Base-by-base conservation (phyloP, 2,113 vertebrate species). In the Oreotragus oreotragus region DNA sequence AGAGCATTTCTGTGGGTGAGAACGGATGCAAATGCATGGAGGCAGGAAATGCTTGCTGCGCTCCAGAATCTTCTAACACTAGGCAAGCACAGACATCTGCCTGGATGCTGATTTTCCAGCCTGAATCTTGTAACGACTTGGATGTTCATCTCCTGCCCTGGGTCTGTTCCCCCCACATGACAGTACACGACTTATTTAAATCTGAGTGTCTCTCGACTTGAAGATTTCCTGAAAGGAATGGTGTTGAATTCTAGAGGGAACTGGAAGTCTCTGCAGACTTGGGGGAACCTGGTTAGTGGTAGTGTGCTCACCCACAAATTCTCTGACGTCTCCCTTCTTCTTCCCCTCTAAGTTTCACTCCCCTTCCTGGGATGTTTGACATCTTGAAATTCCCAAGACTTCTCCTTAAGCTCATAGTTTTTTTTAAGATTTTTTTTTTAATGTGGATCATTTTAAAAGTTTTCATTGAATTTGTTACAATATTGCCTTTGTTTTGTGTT, bases 311-410 rank as follows among this genome's bases (percentile, higher is more conserved):
- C 1, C 16, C 49, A 36, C 12, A 19, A 19, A 2, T 92, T 36
- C 30, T 33, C 43, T 81, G 25, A 73, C 6, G 1, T 27, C 17
- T 84, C 60, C 77, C 23, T 30, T 89, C 49, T 6, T 9, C 16
- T 85, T 76, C 64, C 51, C 84, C 3, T 11, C 30, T 45, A 1
- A 23, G 58, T 96, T 90, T 60, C 47, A 21, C 17, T 15, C 25
- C 19, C 45, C 16, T 73, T 95, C 47, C 43, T 73, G 43, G 43
- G 27, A 51, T 6, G 3, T 33, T 39, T 90, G 53, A 88, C n/a
- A 49, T 3, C 33, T 95, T 90, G 84, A 39, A 90, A 83, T 90
- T 95, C 45, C 80, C 33, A 96, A 88, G 70, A 84, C 9, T 53
- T 92, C 39, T 81, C 49, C 81, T 66, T 92, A 49, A 73, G n/a